A percentile compares a stretch with the other conserved stretches of the same genome.
Conservation (phyloP, 1,140 invertebrate species). For the Zaprionus taronus region DNA sequence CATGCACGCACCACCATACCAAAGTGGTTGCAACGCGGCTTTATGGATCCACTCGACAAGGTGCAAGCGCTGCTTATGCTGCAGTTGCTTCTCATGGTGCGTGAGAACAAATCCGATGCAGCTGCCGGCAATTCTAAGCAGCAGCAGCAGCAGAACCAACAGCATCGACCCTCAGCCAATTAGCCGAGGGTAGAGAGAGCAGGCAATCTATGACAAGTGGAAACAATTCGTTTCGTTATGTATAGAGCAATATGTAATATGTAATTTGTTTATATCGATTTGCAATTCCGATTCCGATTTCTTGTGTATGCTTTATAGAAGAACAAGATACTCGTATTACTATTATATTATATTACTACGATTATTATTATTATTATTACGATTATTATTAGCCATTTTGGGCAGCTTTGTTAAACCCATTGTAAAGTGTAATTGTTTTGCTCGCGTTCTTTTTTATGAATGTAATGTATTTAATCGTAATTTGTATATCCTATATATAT, state of each 20-base stretch:
- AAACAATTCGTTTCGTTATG: constrained; percentile 20
- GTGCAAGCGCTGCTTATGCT: constrained; percentile 90
- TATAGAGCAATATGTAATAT: constrained; percentile 61
- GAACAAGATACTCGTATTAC: constrained; percentile 39
- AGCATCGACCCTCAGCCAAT: constrained; percentile 66
- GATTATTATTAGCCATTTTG: constrained; percentile 22
- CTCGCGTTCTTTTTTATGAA: constrained; percentile 50
- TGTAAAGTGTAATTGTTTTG: constrained; percentile 64
- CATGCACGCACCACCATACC: constrained; percentile 99
- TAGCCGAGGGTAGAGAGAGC: constrained; percentile 34
- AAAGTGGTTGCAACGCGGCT: constrained; percentile 99
- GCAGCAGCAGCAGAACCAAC: constrained; percentile 50
- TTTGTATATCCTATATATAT: constrained; percentile 34
- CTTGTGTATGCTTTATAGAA: constrained; percentile 22
- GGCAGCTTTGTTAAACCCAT: constrained; percentile 39
- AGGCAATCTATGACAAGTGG: constrained; percentile 57
- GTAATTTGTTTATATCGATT: constrained; percentile 34
- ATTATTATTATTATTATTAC: background rate
- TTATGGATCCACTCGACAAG: constrained; percentile 98
- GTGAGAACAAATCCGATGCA: constrained; percentile 76
- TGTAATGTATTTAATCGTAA: constrained; percentile 15
- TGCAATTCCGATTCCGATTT: constrained; percentile 18
- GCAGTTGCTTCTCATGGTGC: constrained; percentile 87
- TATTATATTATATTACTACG: constrained; percentile 19
- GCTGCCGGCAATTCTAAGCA: constrained; percentile 54